A percentile compares a stretch with the other conserved stretches of the same genome.
These are phyloP conservation scores for Carcina quercana DNA, from an alignment of 2,888 invertebrate genomes.

Conservation along the genomic window DNA sequence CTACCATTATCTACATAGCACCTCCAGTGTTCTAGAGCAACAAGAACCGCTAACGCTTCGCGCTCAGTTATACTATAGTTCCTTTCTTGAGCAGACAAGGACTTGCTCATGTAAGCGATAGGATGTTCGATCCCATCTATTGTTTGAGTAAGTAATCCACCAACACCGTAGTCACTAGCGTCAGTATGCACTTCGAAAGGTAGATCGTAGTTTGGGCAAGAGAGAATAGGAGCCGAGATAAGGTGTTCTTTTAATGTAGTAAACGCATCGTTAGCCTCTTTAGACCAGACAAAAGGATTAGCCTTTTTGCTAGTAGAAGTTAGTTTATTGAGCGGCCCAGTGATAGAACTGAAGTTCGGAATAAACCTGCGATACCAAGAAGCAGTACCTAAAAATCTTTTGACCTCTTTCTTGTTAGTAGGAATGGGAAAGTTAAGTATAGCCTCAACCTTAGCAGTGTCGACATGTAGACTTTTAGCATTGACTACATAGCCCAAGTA, in stretches of 20 bases:
- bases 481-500: conserved; percentile 19
- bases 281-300: conserved; percentile 7
- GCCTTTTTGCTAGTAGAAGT: conserved; percentile 6
- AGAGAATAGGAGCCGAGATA: conserved; percentile 10
- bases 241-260: conserved; percentile 8
- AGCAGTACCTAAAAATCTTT: conserved; percentile 16
- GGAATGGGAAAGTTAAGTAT: conserved; percentile 17
- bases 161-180: conserved; percentile 11
- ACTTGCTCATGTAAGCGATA: conserved; percentile 11
- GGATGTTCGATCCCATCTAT: conserved; percentile 10
- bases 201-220: conserved; percentile 11
- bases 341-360: conserved; percentile 11
- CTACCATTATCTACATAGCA: background rate
- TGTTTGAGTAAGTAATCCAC: conserved; percentile 10
- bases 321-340: conserved; percentile 8
- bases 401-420: conserved; percentile 12
- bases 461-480: conserved; percentile 10
- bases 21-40: background rate
- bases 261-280: conserved; percentile 12
- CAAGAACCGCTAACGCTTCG: background rate
- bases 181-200: conserved; percentile 12
- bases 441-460: conserved; percentile 14
- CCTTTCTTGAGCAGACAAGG: background rate
- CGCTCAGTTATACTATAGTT: background rate
- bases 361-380: conserved; percentile 14